Base-by-base conservation (phyloP, 2,113 vertebrate genomes). In the Tupaia chinensis region DNA sequence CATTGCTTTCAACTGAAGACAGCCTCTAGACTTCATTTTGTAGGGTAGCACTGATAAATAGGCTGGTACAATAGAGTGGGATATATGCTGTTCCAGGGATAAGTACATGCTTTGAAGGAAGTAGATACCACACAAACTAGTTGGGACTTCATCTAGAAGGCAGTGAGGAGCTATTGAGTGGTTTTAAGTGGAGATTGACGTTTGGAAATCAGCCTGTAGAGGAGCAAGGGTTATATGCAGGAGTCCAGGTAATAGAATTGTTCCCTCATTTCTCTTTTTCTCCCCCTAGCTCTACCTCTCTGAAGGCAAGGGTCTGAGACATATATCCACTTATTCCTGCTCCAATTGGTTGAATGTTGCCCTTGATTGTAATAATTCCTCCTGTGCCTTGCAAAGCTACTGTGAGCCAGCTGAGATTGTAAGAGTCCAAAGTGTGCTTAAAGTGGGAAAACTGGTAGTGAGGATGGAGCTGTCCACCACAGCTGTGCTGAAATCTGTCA, bases 401-500 rank as follows among this genome's bases (percentile, higher is more conserved):
- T 34, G 3, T 53, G 73, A 95, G 22, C 27, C n/a, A 66, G 15
- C 10, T 95, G 53, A 92, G 60, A 80, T 9, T 91, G 65, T 63
- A 79, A 92, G 73, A 94, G 78, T 93, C 16, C 6, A 76, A 5
- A 69, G 90, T 65, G 9, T 65, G 20, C 44, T 86, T 66, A 19
- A 72, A 73, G 32, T 82, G 4, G 79, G 3, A 93, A 53, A n/a
- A 8, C 7, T 70, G 65, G 4, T 13, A 7, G 3, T 58, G 6
- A 56, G 56, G 27, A 4, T 86, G 88, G 94, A 93, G 44, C 89
- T 97, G 79, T 91, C 66, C 82, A 54, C 32, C 63, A 53, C 11
- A 23, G 13, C 12, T 65, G 61, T 95, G 91, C 94, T 96, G 97
- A 97, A 97, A n/a, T 77, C 23, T 87, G 83, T 63, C 3, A 13